These are phyloP conservation scores for Arctocebus calabarensis DNA, from an alignment of 2,797 vertebrate species.

Conservation along the genomic window DNA sequence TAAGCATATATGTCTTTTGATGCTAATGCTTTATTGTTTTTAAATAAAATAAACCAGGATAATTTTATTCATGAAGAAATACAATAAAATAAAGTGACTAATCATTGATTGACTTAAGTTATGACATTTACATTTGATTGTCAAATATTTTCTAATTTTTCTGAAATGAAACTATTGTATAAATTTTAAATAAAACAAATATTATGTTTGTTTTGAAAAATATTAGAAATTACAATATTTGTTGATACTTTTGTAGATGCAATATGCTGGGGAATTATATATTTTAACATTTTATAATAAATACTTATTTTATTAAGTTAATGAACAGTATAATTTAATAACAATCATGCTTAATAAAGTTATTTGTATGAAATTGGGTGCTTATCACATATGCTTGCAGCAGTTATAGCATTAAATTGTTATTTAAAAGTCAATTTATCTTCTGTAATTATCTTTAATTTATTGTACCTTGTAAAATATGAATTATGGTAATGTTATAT, in stretches of 20 bases:
- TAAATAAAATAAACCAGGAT: constrained; percentile 34
- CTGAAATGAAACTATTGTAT: background rate
- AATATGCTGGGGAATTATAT: constrained; percentile 7
- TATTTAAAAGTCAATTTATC: constrained; percentile 57
- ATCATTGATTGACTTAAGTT: background rate
- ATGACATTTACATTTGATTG: background rate
- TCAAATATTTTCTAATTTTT: constrained; percentile 41
- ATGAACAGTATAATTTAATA: constrained; percentile 62
- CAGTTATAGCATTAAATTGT: constrained; percentile 53
- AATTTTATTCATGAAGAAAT: background rate
- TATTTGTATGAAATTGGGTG: constrained; percentile 48
- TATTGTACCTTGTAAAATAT: constrained; percentile 59
- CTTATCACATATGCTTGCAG: constrained; percentile 60
- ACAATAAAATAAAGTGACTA: background rate
- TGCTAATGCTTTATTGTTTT: constrained; percentile 31
- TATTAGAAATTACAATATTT: constrained; percentile 28
- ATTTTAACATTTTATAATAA: constrained; percentile 48
- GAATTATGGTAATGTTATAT: constrained; percentile 56
- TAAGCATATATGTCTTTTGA: background rate
- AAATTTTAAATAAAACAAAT: constrained; percentile 60
- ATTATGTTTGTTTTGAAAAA: constrained; percentile 54
- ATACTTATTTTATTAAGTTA: constrained; percentile 53
- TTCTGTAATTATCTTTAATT: constrained; percentile 55
- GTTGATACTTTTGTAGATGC: constrained; percentile 14
- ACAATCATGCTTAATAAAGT: constrained; percentile 33